Percentiles rank a stretch among this genome's conserved stretches.
These are phyloP conservation scores for Perca fluviatilis DNA, from an alignment of 2,113 vertebrate species.

Conservation along the genomic window DNA sequence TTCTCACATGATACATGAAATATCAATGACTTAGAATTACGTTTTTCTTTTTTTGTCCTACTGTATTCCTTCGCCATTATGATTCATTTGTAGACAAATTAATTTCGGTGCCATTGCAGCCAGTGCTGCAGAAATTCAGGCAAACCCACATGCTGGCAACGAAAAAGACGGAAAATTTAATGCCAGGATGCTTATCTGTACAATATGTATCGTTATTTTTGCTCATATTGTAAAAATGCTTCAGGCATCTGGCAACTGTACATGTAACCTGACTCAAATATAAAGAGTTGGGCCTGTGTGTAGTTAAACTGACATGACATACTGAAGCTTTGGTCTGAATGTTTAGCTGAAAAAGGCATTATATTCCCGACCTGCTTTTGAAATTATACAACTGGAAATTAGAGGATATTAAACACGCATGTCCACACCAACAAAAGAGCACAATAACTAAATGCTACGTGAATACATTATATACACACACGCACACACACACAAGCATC, in stretches of 20 bases:
- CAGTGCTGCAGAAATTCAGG: neutral
- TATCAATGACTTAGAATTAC: neutral
- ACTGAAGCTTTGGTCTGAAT: neutral
- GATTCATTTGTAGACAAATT: neutral
- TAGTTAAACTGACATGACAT: conserved; percentile 6
- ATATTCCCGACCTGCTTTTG: neutral
- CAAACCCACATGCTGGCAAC: neutral
- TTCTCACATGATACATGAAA: neutral
- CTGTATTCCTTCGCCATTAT: neutral
- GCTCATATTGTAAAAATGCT: neutral
- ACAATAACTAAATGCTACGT: conserved; percentile 9
- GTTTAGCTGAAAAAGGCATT: conserved; percentile 18
- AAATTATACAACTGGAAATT: neutral
- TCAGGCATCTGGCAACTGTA: neutral
- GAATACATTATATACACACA: conserved; percentile 8
- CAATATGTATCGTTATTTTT: neutral
- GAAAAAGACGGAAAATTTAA: neutral
- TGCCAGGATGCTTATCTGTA: neutral
- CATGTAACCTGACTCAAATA: neutral
- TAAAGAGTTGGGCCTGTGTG: neutral
- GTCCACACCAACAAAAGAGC: conserved; percentile 15
- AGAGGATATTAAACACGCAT: neutral
- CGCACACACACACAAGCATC: neutral
- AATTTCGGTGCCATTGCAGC: neutral
- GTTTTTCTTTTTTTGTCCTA: neutral